Evolutionary conservation across 2,113 vertebrate species (phyloP).

Genomic region (Dipodomys spectabilis): DNA sequence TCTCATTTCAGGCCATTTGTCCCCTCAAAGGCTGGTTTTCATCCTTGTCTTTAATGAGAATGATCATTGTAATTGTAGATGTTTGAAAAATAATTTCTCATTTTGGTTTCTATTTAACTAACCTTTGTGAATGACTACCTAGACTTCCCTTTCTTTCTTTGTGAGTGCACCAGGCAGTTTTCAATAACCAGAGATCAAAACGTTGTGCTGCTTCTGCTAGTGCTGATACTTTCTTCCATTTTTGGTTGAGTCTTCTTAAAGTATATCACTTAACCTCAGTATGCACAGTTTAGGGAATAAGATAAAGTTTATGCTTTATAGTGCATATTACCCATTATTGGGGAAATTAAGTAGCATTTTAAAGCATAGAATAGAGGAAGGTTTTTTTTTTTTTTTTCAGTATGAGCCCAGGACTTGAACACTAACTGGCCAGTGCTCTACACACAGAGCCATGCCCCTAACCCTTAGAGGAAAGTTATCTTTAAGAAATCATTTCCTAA

Average conservation of each 20-base stretch:
- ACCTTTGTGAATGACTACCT: neutral
- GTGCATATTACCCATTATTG: neutral
- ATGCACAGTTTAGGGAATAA: neutral
- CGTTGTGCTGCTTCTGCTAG: neutral
- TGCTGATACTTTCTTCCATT: neutral
- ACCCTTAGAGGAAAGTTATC: too few species aligned
- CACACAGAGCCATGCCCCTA: too few species aligned
- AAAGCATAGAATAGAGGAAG: neutral
- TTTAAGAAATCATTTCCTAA: neutral
- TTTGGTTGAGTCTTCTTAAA: slow-evolving; percentile 11
- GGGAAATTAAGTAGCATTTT: neutral
- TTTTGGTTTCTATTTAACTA: neutral
- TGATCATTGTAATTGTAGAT: neutral
- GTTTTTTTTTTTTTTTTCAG: neutral
- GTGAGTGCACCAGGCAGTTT: neutral
- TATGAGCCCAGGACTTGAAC: too few species aligned
- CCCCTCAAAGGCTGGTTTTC: neutral
- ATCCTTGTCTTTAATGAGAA: neutral
- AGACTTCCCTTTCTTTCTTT: neutral
- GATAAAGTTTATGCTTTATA: neutral
- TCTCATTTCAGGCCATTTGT: neutral
- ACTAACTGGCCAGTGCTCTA: too few species aligned
- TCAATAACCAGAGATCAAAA: neutral
- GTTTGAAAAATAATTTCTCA: neutral
- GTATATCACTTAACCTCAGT: neutral